Base-by-base conservation (phyloP, 2,113 vertebrate genomes). In the Pachyramphus minor region DNA sequence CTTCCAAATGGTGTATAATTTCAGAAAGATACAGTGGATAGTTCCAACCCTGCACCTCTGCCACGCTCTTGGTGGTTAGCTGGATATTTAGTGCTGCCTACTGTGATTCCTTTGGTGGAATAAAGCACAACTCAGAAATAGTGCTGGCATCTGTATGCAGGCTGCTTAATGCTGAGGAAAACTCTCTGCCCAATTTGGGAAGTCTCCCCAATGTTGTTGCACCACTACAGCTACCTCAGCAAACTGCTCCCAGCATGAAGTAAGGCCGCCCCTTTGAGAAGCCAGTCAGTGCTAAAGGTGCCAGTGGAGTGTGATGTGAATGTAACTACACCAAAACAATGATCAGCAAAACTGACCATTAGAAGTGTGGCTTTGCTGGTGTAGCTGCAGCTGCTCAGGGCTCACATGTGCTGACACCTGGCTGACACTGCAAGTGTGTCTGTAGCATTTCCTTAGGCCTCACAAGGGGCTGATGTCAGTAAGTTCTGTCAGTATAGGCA, bases 341-440 rank as follows among this genome's bases (percentile, higher is more conserved):
- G 1, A 4, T 59, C 58, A 85, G 49, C 41, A 84, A 0, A 89
- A 4, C 19, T 59, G 55, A 28, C 22, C 59, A 0, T 45, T 16
- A 5, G 7, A 25, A 52, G 17, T 13, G 20, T 47, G 35, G 3
- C 59, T 84, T 75, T 79, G 47, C 56, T 75, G 11, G 8, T 75
- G 3, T 18, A 74, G 6, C 23, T 74, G 28, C 73, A 84, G 55
- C 50, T 86, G 59, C 60, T 84, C 20, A 2, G 0, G 1, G 33
- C 35, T 78, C 23, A 5, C 22, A 2, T 12, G 13, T 55, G 42
- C 21, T 45, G 66, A 24, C 52, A 8, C 23, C 28, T 31, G 21
- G 33, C 27, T 71, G 69, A 56, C 41, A 21, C 28, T 0, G 0
- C 33, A 1, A 0, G 13, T 17, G 1, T 5, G 5, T 50, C n/a